Evolutionary conservation across 2,113 vertebrate species (phyloP).

Genomic region (Addax nasomaculatus): DNA sequence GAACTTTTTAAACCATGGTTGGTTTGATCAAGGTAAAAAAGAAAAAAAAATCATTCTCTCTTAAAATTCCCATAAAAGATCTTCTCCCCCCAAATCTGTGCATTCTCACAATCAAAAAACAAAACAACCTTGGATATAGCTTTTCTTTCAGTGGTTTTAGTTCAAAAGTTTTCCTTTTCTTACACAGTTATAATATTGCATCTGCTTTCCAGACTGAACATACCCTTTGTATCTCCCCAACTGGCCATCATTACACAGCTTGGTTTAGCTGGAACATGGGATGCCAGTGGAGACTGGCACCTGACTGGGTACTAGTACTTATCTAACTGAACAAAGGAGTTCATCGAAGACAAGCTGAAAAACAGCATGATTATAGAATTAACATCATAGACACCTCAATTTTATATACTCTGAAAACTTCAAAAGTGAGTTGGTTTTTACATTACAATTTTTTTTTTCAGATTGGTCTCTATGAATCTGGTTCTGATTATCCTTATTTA

Average conservation of each 20-base stretch:
- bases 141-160: neutral
- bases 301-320: neutral
- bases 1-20: neutral
- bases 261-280: neutral
- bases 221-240: neutral
- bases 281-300: neutral
- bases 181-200: neutral
- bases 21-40: neutral
- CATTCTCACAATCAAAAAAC: neutral
- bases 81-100: neutral
- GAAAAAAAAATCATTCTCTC: neutral
- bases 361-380: neutral
- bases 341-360: neutral
- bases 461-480: neutral
- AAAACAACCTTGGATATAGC: neutral
- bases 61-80: neutral
- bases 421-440: neutral
- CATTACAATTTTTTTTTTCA: neutral
- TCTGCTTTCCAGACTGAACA: neutral
- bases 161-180: neutral
- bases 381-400: neutral
- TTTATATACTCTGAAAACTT: neutral
- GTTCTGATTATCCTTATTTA: neutral
- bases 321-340: neutral
- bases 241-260: neutral